A percentile compares a stretch with the other conserved stretches of the same genome.
Evolutionary conservation across 2,888 invertebrate genomes (phyloP).

Genomic region (Eupelmus urozonus): DNA sequence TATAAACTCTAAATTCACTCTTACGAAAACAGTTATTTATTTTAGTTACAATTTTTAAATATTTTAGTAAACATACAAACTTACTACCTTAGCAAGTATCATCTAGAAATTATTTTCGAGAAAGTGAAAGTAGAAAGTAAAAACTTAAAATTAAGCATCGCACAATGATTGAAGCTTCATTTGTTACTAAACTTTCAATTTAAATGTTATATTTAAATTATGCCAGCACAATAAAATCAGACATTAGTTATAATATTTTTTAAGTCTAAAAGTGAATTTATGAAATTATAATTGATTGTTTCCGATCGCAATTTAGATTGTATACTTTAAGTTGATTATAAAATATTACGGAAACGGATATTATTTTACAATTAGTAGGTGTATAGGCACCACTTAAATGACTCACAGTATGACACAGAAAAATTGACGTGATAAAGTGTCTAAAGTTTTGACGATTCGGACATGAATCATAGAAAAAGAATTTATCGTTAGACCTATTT

Average conservation of each 20-base stretch:
- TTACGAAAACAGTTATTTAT: too few species aligned
- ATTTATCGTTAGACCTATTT: conserved; percentile 11
- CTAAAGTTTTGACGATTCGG: conserved; percentile 14
- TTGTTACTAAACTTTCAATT: background rate
- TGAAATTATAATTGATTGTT: too few species aligned
- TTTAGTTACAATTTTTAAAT: too few species aligned
- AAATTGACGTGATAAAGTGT: conserved; percentile 20
- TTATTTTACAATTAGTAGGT: conserved; percentile 1
- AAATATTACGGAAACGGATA: conserved; percentile 12
- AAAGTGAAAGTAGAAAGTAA: conserved; percentile 48
- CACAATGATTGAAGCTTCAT: background rate
- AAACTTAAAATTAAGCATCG: conserved; percentile 15
- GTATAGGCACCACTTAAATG: background rate
- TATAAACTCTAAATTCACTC: background rate
- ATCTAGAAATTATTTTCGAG: conserved; percentile 8
- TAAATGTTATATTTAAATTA: too few species aligned
- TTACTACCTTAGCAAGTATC: too few species aligned
- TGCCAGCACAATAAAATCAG: background rate
- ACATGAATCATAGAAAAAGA: conserved; percentile 34
- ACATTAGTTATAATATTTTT: too few species aligned
- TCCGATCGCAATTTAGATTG: too few species aligned
- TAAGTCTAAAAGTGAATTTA: too few species aligned
- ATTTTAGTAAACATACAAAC: too few species aligned
- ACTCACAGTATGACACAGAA: conserved; percentile 36
- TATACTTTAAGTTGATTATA: background rate